Evolutionary conservation across 2,888 invertebrate species (phyloP).

Genomic region (Lamellibrachia columna): DNA sequence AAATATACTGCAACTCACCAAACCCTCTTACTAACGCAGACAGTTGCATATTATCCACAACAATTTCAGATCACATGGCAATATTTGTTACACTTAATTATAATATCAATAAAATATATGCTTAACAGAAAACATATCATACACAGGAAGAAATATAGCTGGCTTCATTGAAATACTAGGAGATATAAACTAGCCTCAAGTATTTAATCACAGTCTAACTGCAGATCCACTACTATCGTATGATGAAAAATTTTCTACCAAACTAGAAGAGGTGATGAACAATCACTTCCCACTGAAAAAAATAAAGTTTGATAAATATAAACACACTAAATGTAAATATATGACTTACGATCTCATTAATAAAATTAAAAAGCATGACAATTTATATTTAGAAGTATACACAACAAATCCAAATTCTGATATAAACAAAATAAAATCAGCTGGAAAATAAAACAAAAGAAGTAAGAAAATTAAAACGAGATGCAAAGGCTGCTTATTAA

Average conservation of each 20-base stretch:
- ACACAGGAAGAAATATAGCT: background rate
- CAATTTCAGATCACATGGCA: no score
- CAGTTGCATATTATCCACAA: no score
- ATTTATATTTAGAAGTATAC: background rate
- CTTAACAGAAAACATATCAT: background rate
- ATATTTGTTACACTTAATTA: background rate
- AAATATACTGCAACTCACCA: no score
- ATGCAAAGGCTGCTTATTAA: background rate
- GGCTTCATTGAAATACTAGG: background rate
- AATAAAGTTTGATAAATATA: background rate
- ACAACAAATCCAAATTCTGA: background rate
- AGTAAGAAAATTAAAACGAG: background rate
- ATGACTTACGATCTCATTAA: background rate
- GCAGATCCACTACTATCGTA: background rate
- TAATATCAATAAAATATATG: background rate
- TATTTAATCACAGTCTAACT: background rate
- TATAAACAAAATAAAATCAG: conserved; percentile 8
- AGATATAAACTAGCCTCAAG: background rate
- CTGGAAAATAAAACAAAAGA: conserved; percentile 19
- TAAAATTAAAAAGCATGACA: background rate
- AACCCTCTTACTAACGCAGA: no score
- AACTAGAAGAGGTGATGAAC: background rate
- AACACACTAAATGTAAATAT: background rate
- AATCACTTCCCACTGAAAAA: background rate
- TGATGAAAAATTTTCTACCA: background rate